Evolutionary conservation across 2,113 vertebrate genomes (phyloP).

Genomic region (Conger conger): DNA sequence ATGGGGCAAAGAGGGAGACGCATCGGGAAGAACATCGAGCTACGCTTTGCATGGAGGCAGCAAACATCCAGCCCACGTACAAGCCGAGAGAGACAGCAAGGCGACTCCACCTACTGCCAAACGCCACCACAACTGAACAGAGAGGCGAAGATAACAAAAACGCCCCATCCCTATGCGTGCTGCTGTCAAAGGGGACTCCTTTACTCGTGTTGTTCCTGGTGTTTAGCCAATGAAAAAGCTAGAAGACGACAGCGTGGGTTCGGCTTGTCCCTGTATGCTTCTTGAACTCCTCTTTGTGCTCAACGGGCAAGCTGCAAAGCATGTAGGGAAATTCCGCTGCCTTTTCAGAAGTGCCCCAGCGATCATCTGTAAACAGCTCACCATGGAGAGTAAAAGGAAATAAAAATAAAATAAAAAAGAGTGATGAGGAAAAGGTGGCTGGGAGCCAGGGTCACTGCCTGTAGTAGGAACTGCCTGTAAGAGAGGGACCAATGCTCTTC

Average conservation of each 20-base stretch:
- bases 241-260: slow-evolving; percentile 24
- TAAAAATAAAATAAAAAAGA: slow-evolving; percentile 38
- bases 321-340: slow-evolving; percentile 29
- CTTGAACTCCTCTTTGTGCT: slow-evolving; percentile 25
- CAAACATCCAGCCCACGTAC: neutral
- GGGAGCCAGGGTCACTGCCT: slow-evolving; percentile 70
- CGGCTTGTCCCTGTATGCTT: slow-evolving; percentile 34
- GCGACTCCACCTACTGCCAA: neutral
- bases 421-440: slow-evolving; percentile 42
- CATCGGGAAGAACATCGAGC: neutral
- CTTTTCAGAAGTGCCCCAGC: slow-evolving; percentile 50
- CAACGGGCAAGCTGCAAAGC: slow-evolving; percentile 23
- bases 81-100: neutral
- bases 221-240: slow-evolving; percentile 44
- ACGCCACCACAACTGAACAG: neutral
- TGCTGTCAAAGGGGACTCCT: slow-evolving; percentile 32
- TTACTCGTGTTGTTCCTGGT: slow-evolving; percentile 39
- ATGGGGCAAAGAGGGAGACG: neutral
- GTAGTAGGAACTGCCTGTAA: slow-evolving; percentile 72
- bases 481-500: slow-evolving; percentile 16
- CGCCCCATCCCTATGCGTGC: slow-evolving; percentile 21
- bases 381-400: slow-evolving; percentile 36
- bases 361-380: slow-evolving; percentile 47
- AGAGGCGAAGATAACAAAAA: neutral
- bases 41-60: neutral